Conservation (phyloP, 1,140 invertebrate species). For the Pseudomyrmex cubaensis region DNA sequence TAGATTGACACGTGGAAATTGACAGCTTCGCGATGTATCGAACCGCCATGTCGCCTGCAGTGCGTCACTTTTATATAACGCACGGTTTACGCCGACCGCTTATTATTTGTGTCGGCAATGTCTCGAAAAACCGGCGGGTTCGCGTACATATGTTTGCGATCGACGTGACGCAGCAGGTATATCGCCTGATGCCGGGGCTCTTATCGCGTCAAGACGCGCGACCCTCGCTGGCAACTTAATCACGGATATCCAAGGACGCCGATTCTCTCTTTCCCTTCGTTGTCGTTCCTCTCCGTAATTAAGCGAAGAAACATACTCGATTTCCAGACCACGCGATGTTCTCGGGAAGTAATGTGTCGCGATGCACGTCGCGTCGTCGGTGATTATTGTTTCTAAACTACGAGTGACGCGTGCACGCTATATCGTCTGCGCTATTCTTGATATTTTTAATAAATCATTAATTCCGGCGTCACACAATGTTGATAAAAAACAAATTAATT, state of each 20-base stretch:
- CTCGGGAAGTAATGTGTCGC: slow-evolving; percentile 40
- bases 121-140: slow-evolving; percentile 41
- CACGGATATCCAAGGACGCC: slow-evolving; percentile 63
- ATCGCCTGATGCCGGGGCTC: slow-evolving; percentile 41
- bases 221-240: slow-evolving; percentile 63
- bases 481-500: neutral
- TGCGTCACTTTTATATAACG: slow-evolving; percentile 2
- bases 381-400: slow-evolving; percentile 38
- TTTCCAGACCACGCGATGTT: slow-evolving; percentile 58
- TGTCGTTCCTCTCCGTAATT: slow-evolving; percentile 43
- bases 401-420: slow-evolving; percentile 8
- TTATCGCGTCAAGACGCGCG: slow-evolving; percentile 57
- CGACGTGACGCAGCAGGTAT: slow-evolving; percentile 45
- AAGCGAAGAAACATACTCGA: slow-evolving; percentile 55
- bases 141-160: slow-evolving; percentile 21
- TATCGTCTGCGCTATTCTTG: neutral
- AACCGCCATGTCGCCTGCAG: slow-evolving; percentile 3
- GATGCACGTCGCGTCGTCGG: slow-evolving; percentile 26
- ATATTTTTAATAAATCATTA: neutral
- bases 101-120: slow-evolving; percentile 33
- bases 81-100: neutral
- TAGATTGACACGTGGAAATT: neutral
- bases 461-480: neutral
- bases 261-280: slow-evolving; percentile 49
- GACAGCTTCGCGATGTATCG: slow-evolving; percentile 18